phyloP scores from a whole-genome alignment of 2,797 vertebrate genomes.

The Sylvia borin region DNA sequence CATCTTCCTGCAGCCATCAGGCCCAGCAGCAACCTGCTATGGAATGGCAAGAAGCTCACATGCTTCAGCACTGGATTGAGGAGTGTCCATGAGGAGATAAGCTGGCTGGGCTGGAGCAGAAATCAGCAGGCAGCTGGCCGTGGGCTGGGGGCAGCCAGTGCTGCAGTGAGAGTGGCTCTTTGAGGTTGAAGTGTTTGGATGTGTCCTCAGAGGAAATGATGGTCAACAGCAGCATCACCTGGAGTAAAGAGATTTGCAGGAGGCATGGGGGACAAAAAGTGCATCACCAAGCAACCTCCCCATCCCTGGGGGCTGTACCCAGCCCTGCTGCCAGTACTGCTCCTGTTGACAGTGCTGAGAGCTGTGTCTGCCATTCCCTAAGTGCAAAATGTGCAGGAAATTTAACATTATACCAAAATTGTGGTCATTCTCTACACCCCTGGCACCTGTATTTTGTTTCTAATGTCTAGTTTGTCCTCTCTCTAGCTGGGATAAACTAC shows the following conservation, averaged over 20 bases:
- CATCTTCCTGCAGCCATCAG: not conserved
- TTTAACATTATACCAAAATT: constrained; percentile 58
- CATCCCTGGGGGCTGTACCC: not conserved
- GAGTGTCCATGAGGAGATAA: not conserved
- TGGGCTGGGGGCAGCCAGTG: not conserved
- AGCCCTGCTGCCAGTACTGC: not conserved
- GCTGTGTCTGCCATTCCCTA: not conserved
- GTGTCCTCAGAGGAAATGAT: rapidly evolving
- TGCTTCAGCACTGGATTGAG: not conserved
- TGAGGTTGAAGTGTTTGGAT: not conserved
- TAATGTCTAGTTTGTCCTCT: constrained; percentile 68
- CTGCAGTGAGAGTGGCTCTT: not conserved
- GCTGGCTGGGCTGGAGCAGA: not conserved
- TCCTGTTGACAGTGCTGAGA: not conserved
- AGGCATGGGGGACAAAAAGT: not conserved
- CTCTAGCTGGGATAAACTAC: constrained; percentile 66
- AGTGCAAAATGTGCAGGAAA: constrained; percentile 50
- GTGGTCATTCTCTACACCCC: constrained; percentile 67
- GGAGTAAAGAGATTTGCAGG: not conserved
- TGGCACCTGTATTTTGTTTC: constrained; percentile 52
- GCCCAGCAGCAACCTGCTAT: not conserved
- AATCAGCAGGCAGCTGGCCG: not conserved
- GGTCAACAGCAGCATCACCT: not conserved
- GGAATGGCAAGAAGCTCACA: rapidly evolving
- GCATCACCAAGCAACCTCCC: not conserved